Evolutionary conservation across 2,888 invertebrate species (phyloP), one percentile per base, ranked within the genome.

Genomic region (Siphlonurus alternatus): DNA sequence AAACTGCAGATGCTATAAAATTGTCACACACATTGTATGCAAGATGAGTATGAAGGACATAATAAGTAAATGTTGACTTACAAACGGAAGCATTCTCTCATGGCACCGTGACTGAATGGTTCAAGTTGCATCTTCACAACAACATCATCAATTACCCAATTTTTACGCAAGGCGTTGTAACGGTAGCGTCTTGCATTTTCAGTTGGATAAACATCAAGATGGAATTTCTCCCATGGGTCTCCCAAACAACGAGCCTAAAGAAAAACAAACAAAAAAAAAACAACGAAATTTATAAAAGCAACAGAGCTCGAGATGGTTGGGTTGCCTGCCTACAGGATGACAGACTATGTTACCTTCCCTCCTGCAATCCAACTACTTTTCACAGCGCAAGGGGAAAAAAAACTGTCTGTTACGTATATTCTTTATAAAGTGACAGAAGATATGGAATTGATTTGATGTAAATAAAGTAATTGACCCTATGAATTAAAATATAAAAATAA

Each of bases 71-170:
- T n/a, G 18, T 1, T n/a, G 67, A 76, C 77, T 78, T 75, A 77
- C 77, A 80, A 70, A 66, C 81, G 73, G 71, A 72, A 81, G 69
- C 81, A 81, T 68, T 78, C 76, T 68, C 81, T 71, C 81, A 81
- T 81, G 19, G 81, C 81, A 65, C 81, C 81, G 67, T 76, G 74
- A 66, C 76, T 76, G 71, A 81, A 81, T 23, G 79, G 71, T 73
- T 76, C 72, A 20, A 71, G 69, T 67, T 79, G 76, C 73, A 80
- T 78, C 70, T 78, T 79, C 61, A 81, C 76, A 38, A 74, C 71
- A 2, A 79, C 78, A 63, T 76, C 73, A 71, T 80, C 80, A 51
- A 71, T 72, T 2, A 75, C 70, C 81, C 81, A 81, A 22, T 71
- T 70, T 67, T 79, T 76, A 64, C 75, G 74, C 64, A 79, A 71